Base-by-base conservation (phyloP, 1,140 invertebrate genomes). In the Drosophila ambigua region DNA sequence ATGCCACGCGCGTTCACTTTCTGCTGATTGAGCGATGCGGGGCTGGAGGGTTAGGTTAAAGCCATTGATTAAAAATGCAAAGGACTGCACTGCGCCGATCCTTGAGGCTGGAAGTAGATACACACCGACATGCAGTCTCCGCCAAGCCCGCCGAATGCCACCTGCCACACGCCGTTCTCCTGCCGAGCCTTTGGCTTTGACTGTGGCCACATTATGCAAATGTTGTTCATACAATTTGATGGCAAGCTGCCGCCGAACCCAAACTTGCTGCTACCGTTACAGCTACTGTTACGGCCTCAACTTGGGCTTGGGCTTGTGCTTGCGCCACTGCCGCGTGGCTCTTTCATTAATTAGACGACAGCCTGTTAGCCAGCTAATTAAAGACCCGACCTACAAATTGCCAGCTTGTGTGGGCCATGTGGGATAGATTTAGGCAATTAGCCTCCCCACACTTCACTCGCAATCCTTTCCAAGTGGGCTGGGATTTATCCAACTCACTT, bases 401-500 rank as follows among this genome's bases (percentile, higher is more conserved):
- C 49, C 80, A 73, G 72, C 81, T 73, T 79, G 82, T 73, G 72
- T 76, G 77, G 35, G 53, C 65, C 82, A 87, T 81, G 78, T 81
- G 81, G 82, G 68, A 87, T 82, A 87, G 82, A 87, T 87, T 85
- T 82, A 53, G 68, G 64, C 77, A 84, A 84, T 87, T 84, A 84
- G 73, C 61, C 65, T 16, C n/a, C n/a, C 24, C 50, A 28, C 50
- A 31, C 46, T 50, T 71, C 41, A 20, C 31, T 48, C 39, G 15
- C 44, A 43, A 77, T 68, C 41, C 63, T 48, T 46, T 66, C 35
- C 50, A 26, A 61, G 48, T 20, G 41, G 65, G 43, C 39, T 43
- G 63, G 45, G 45, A 43, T 48, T 68, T 57, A 69, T 48, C 51
- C 44, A 39, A 39, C 35, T 39, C 35, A 39, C 51, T 44, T 31